Conservation (phyloP, 2,797 vertebrate genomes). For the Sus cebifrons region DNA sequence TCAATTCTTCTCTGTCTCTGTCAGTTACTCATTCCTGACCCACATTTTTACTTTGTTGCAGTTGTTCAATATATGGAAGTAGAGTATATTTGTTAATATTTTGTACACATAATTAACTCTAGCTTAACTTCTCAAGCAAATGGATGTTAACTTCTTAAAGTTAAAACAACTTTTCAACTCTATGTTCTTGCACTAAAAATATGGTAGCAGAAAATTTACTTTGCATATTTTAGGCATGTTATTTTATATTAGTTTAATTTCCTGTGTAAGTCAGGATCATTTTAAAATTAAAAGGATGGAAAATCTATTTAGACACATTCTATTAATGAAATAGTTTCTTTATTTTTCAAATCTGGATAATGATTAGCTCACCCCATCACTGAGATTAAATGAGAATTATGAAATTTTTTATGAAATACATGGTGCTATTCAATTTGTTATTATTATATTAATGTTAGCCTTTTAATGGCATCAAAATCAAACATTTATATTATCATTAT, state of each 20-base stretch:
- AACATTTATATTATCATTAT: not conserved
- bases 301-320: not conserved
- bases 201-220: not conserved
- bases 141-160: not conserved
- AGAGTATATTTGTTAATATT: not conserved
- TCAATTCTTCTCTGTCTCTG: not conserved
- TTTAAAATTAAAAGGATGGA: not conserved
- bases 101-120: not conserved
- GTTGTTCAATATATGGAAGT: not conserved
- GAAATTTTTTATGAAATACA: not conserved
- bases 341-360: not conserved
- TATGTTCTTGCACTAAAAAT: not conserved
- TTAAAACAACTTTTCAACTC: constrained; percentile 15
- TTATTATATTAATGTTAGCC: not conserved
- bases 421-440: not conserved
- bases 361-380: not conserved
- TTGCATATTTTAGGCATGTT: not conserved
- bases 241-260: constrained; percentile 17
- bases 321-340: not conserved
- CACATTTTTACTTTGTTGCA: not conserved
- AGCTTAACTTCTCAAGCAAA: not conserved
- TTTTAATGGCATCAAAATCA: not conserved
- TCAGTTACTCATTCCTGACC: not conserved
- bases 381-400: not conserved
- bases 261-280: not conserved